Base-by-base conservation (phyloP, 1,140 invertebrate species). In the Drosophila chauvacae region DNA sequence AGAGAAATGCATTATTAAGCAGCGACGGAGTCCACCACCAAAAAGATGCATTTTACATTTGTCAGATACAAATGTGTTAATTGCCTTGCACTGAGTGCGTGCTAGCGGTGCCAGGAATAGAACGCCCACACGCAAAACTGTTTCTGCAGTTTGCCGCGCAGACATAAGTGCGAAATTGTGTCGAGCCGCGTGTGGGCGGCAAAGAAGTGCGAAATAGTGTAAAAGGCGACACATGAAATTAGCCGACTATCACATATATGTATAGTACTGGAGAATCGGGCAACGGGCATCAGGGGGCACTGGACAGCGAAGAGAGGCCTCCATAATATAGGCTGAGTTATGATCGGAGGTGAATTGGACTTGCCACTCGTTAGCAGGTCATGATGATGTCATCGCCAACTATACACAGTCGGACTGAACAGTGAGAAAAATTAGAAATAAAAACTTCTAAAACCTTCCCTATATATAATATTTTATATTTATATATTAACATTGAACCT, bases 61-160 rank as follows among this genome's bases (percentile, higher is more conserved):
- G 84, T 90, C 84, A 88, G 84, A 88, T 88, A 90, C 85, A 88
- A 90, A 88, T 84, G 85, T 90, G 84, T 88, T 87, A 87, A 87
- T 87, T 87, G 84, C 80, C 73, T 76, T 56, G 64, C 81, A 77
- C 61, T 84, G 84, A 85, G 73, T 90, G 66, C 66, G 35, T 70
- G 62, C 66, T 26, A 9, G 44, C 58, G 23, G n/a, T 61, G 77
- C 80, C 83, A 87, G 83, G 83, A 88, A 87, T 87, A 87, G 83
- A 87, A 88, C 85, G 77, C 83, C 83, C 83, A 88, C 83, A 77
- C 83, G 80, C 83, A 77, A 68, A 72, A 73, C 57, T 42, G 69
- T 74, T 75, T 70, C 74, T 61, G 57, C 63, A 44, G 62, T 47
- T 42, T 11, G n/a, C 41, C 28, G 41, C 33, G 35, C 53, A 71